Evolutionary conservation across 2,888 invertebrate genomes (phyloP).

Genomic region (Notodonta dromedarius): DNA sequence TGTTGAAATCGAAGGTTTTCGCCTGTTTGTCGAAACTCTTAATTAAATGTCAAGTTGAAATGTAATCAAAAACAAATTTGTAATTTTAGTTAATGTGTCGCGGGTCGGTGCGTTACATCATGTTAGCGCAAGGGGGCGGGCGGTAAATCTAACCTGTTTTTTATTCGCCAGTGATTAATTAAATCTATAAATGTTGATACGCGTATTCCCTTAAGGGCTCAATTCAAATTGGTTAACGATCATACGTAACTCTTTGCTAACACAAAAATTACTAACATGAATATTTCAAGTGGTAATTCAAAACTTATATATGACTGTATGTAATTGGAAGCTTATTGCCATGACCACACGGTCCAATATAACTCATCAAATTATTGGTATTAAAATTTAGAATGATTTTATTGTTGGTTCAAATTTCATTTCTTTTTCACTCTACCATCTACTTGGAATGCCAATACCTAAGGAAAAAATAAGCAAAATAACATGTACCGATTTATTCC

Average conservation of each 20-base stretch:
- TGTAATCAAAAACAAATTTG: conserved; percentile 27
- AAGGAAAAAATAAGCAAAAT: no score
- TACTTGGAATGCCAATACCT: no score
- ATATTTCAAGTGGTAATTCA: background rate
- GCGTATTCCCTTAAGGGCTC: background rate
- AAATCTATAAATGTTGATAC: no score
- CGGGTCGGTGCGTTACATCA: background rate
- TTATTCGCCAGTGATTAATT: background rate
- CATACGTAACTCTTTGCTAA: background rate
- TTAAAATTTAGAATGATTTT: no score
- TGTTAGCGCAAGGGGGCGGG: background rate
- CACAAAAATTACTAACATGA: background rate
- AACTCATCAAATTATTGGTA: no score
- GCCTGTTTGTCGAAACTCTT: conserved; percentile 15
- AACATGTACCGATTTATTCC: no score
- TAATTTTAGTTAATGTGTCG: conserved; percentile 6
- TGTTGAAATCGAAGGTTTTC: conserved; percentile 1
- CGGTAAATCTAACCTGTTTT: background rate
- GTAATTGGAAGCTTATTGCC: background rate
- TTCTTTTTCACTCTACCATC: no score
- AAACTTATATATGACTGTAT: background rate
- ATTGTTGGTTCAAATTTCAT: no score
- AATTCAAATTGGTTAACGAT: background rate
- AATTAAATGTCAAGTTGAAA: conserved; percentile 36
- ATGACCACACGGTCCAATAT: no score